Conservation (phyloP, 2,888 invertebrate genomes). For the Cynaeus angustus region DNA sequence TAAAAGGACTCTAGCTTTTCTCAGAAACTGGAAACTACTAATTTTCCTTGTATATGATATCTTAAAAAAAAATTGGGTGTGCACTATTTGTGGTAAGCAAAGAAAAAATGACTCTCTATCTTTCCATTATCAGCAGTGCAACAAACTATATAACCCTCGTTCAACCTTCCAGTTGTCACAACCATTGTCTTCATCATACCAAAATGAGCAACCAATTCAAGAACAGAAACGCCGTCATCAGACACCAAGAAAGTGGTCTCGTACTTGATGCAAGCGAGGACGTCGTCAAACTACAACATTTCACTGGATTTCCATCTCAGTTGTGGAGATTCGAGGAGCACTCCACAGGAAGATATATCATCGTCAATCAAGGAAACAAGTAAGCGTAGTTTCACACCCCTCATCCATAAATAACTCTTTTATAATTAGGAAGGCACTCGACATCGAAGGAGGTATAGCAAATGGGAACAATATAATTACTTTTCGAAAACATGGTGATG, state of each 20-base stretch:
- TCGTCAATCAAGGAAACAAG: constrained; percentile 25
- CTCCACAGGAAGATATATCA: constrained; percentile 14
- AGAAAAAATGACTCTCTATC: too few species aligned
- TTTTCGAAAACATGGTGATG: constrained; percentile 1
- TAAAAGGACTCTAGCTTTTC: too few species aligned
- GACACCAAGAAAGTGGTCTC: constrained; percentile 18
- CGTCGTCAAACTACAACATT: constrained; percentile 22
- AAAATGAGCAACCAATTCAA: not conserved
- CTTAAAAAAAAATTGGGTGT: too few species aligned
- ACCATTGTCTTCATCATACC: not conserved
- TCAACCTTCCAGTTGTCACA: not conserved
- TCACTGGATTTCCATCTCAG: constrained; percentile 15
- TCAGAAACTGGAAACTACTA: too few species aligned
- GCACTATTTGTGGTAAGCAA: not conserved
- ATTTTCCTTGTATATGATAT: too few species aligned
- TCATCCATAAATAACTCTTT: not conserved
- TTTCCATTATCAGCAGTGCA: not conserved
- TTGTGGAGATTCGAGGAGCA: constrained; percentile 21
- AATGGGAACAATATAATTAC: constrained; percentile 15
- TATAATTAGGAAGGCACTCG: constrained; percentile 2
- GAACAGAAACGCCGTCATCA: constrained; percentile 24
- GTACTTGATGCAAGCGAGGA: constrained; percentile 18
- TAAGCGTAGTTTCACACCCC: not conserved
- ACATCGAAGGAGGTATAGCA: constrained; percentile 8
- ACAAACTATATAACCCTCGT: not conserved